phyloP scores from a whole-genome alignment of 2,797 vertebrate species.

The Phyllotis vaccarum region DNA sequence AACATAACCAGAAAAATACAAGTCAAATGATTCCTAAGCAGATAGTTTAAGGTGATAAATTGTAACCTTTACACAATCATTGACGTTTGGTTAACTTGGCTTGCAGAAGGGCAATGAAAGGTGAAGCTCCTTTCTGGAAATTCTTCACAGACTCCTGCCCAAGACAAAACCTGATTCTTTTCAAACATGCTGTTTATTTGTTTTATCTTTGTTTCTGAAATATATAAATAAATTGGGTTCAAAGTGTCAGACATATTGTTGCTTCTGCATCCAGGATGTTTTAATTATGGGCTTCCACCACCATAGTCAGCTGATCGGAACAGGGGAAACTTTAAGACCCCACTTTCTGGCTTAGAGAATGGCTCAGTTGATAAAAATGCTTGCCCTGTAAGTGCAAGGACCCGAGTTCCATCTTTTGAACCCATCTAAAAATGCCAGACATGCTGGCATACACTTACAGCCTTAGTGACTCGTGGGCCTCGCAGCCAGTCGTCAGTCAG shows the following conservation, averaged over 20 bases:
- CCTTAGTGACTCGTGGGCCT: too few relatives aligned
- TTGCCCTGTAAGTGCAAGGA: not conserved
- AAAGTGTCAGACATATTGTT: not conserved
- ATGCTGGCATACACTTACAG: too few relatives aligned
- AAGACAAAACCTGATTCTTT: not conserved
- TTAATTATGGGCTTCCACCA: not conserved
- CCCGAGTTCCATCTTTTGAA: not conserved
- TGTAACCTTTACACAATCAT: not conserved
- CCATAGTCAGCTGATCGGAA: not conserved
- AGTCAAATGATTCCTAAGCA: too few relatives aligned
- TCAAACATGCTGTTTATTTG: not conserved
- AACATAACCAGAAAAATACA: too few relatives aligned
- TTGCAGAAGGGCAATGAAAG: not conserved
- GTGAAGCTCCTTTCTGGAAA: not conserved
- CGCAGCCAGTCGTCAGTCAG: too few relatives aligned
- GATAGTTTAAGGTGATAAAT: too few relatives aligned
- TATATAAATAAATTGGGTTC: not conserved
- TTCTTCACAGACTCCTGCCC: not conserved
- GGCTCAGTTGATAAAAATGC: not conserved
- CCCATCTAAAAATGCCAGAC: too few relatives aligned
- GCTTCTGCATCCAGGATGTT: not conserved
- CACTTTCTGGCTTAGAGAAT: not conserved
- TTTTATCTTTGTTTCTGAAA: not conserved
- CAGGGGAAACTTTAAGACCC: not conserved
- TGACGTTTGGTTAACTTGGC: not conserved